Percentiles rank a stretch among this genome's conserved stretches.
These are phyloP conservation scores for Syngnathus rostellatus DNA, from an alignment of 2,797 vertebrate species.

Conservation along the genomic window DNA sequence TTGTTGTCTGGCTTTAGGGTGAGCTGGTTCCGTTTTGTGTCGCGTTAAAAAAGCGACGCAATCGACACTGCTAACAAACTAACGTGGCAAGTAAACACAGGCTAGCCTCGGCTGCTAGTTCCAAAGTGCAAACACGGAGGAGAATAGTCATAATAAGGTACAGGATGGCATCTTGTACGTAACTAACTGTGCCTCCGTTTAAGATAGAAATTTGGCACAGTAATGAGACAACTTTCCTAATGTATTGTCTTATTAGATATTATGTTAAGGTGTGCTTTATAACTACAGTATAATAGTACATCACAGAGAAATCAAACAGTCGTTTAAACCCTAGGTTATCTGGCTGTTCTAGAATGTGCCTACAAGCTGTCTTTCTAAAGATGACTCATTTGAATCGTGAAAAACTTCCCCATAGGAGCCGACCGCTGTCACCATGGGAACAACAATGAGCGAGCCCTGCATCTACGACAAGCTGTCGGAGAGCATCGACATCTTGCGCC, in stretches of 20 bases:
- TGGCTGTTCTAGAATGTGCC: background rate
- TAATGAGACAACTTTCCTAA: background rate
- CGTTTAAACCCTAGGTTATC: background rate
- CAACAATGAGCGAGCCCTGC: constrained; percentile 80
- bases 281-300: background rate
- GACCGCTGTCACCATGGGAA: constrained; percentile 71
- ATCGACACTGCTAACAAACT: background rate
- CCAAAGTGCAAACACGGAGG: background rate
- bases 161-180: background rate
- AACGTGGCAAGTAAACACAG: background rate
- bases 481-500: constrained; percentile 87
- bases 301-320: background rate
- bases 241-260: background rate
- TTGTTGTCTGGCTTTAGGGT: background rate
- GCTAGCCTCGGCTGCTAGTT: background rate
- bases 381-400: background rate
- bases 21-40: background rate
- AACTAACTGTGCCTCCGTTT: too few species aligned
- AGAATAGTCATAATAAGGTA: background rate
- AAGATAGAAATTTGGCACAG: too few species aligned
- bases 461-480: constrained; percentile 92
- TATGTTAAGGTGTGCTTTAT: background rate
- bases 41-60: background rate
- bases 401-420: background rate
- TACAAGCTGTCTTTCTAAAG: too few species aligned